Evolutionary conservation across 2,113 vertebrate species (phyloP), one percentile per base, ranked within the genome.

Genomic region (Pao palembangensis): DNA sequence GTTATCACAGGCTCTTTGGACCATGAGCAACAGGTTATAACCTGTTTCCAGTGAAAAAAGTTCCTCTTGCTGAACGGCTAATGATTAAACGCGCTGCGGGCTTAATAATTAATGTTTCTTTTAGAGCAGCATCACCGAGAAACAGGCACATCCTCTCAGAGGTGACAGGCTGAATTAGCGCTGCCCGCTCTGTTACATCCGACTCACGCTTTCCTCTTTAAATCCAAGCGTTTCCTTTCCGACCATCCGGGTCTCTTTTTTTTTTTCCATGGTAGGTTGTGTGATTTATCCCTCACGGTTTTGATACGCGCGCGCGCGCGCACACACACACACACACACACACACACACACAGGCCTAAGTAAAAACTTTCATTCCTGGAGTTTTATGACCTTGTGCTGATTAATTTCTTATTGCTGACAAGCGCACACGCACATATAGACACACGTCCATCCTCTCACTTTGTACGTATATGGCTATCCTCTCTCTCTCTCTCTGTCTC

Each of bases 401-500:
- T 91, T 89, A 90, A 92, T 92, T 90, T 92, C 87, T 88, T 84
- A 79, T 83, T 88, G 85, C 81, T 88, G 90, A 91, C 83, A 91
- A 85, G 78, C 49, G 19, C 49, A 19, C 18, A 10, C 18, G 47
- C 47, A 10, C 69, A 73, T 15, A 14, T 19, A 69, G 73, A 69
- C 74, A 69, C 75, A 71, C 63, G 67, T 66, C 76, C 74, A 57
- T 76, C 79, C 79, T 81, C 77, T 73, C 75, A 62, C 67, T 81
- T 49, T 84, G 74, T 64, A 85, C 74, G 50, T 78, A 68, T 81
- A 79, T 79, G 63, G 55, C 71, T 63, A 78, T 70, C 71, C 76
- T 68, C 74, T 76, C 78, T 69, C 64, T 69, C 71, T 75, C 69
- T 77, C 73, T 73, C 69, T 69, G 67, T 73, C 54, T 77, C 67